Conservation (phyloP, 2,888 invertebrate species). For the Seira musarum region DNA sequence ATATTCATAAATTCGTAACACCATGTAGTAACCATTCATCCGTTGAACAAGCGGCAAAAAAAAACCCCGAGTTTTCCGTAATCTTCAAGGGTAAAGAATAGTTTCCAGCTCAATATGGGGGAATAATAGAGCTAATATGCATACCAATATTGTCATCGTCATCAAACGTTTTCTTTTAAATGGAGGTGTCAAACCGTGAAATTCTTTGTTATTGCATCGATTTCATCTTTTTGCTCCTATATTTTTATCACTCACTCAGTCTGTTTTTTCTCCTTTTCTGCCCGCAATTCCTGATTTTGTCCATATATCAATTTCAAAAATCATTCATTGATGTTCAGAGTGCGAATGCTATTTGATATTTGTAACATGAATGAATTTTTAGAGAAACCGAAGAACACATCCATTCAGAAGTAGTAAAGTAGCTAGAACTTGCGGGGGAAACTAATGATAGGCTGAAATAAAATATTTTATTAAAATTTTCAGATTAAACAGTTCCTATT, state of each 20-base stretch:
- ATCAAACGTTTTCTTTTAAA: slow-evolving; percentile 37
- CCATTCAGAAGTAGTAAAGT: too few species aligned
- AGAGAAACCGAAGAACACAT: too few species aligned
- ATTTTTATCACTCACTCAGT: slow-evolving; percentile 2
- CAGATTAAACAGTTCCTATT: too few species aligned
- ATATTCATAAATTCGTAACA: slow-evolving; percentile 11
- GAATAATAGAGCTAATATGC: slow-evolving; percentile 9
- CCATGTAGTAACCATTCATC: neutral
- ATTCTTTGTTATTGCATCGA: slow-evolving; percentile 62
- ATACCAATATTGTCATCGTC: slow-evolving; percentile 16
- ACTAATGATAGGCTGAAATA: too few species aligned
- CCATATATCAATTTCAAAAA: neutral
- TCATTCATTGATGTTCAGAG: neutral
- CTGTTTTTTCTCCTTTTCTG: neutral
- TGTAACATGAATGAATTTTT: too few species aligned
- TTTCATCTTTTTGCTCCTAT: slow-evolving; percentile 32
- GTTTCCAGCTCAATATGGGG: neutral
- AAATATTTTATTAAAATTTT: too few species aligned
- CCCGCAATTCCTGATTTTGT: neutral
- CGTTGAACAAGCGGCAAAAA: slow-evolving; percentile 5
- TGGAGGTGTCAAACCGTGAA: slow-evolving; percentile 67
- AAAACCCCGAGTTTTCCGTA: neutral
- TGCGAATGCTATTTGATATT: too few species aligned
- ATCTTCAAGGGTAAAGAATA: neutral
- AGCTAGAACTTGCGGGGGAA: too few species aligned